These are phyloP conservation scores for Acleris literana DNA, from an alignment of 2,888 invertebrate genomes.

Conservation along the genomic window DNA sequence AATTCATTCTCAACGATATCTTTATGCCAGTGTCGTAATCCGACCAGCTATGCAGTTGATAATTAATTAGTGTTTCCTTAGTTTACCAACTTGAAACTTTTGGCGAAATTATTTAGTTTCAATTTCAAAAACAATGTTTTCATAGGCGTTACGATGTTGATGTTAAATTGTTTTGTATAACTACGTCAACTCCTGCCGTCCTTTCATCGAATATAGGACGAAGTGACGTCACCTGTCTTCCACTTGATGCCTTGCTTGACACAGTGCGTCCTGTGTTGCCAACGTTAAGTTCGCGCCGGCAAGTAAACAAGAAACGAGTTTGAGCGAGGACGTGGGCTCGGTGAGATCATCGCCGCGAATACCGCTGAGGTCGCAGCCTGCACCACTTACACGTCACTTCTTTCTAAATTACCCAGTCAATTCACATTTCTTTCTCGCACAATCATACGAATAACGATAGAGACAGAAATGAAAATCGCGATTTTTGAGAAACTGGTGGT, in stretches of 20 bases:
- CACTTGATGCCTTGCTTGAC: conserved; percentile 44
- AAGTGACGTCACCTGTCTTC: conserved; percentile 66
- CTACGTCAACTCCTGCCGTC: background rate
- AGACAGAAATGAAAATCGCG: background rate
- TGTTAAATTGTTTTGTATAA: too few relatives aligned
- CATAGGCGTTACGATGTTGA: too few relatives aligned
- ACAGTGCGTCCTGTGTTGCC: conserved; percentile 67
- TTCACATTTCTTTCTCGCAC: conserved; percentile 62
- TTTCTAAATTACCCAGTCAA: conserved; percentile 62
- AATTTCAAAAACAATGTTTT: too few relatives aligned
- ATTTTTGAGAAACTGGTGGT: conserved; percentile 34
- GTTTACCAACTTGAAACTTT: too few relatives aligned
- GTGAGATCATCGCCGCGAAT: conserved; percentile 80
- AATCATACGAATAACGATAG: conserved; percentile 48
- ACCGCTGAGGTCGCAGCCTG: conserved; percentile 75
- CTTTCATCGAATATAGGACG: conserved; percentile 22
- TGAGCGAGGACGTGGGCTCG: conserved; percentile 79
- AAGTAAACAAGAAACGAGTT: conserved; percentile 82
- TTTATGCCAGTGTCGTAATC: too few relatives aligned
- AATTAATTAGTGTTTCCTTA: too few relatives aligned
- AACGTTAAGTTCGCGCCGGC: conserved; percentile 70
- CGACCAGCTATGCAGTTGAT: too few relatives aligned
- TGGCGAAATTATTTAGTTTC: too few relatives aligned
- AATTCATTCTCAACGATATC: too few relatives aligned
- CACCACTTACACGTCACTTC: conserved; percentile 65